These are phyloP conservation scores for Indicator maculatus DNA, from an alignment of 2,113 vertebrate species.

Conservation along the genomic window DNA sequence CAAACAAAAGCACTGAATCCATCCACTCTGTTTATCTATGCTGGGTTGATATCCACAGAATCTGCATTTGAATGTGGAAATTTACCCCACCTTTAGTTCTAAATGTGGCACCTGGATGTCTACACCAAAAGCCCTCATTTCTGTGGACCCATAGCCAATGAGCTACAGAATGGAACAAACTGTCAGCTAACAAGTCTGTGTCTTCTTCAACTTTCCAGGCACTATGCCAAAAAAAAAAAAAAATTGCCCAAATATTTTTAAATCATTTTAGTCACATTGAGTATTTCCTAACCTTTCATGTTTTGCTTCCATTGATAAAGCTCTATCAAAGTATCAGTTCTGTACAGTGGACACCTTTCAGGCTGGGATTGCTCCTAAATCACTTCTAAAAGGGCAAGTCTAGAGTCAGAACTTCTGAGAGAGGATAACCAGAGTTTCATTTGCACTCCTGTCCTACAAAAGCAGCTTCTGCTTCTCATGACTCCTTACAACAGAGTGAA, in stretches of 20 bases:
- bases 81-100: background rate
- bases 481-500: background rate
- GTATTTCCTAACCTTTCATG: background rate
- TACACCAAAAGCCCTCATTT: background rate
- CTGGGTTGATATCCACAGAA: background rate
- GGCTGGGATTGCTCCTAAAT: background rate
- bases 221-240: background rate
- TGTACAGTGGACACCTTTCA: background rate
- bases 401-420: background rate
- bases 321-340: background rate
- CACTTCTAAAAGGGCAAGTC: background rate
- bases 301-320: background rate
- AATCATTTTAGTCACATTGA: background rate
- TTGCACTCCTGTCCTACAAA: background rate
- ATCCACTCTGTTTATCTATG: background rate
- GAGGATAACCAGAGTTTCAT: background rate
- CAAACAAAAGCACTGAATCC: background rate
- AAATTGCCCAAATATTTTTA: background rate
- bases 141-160: background rate
- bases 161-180: background rate
- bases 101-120: background rate
- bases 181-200: background rate
- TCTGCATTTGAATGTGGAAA: background rate
- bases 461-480: background rate
- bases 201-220: background rate